Base-by-base conservation (phyloP, 2,888 invertebrate species). In the Tetropium fuscum region DNA sequence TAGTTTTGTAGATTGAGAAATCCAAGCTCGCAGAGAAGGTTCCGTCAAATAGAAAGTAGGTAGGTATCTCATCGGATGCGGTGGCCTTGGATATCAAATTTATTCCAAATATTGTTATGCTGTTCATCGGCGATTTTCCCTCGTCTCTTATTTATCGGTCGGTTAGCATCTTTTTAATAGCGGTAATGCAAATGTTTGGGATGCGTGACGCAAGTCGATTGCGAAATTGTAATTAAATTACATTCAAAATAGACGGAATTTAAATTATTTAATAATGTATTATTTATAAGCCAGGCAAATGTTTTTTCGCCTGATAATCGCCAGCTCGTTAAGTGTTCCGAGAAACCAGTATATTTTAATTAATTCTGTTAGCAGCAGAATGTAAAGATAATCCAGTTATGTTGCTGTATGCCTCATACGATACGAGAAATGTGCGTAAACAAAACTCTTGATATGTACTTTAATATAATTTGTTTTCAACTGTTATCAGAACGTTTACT, bases 261-360 rank as follows among this genome's bases (percentile, higher is more conserved):
- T 40, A 51, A 51, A 40, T 51, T 51, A 40, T 51, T 51, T 51
- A 40, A 40, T 25, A 16, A 51, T 51, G 40, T 27, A 51, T 51
- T 51, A 51, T 51, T 51, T 51, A 40, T 38, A 40, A 51, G 40
- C 38, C 18, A 5, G 6, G 11, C 38, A 11, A 40, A 40, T 27
- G 11, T 38, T 48, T 48, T 40, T 48, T 36, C 3, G 44, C 16
- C 27, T 44, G 16, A 44, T 44, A 44, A 44, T 44, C 44, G 44
- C 44, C 8, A n/a, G 25, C 25, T 15, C 27, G 27, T 16, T 44
- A 16, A 44, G 44, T 44, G 44, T 44, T 44, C 44, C 44, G 27
- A 44, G 44, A 44, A 41, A 27, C 44, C 8, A 15, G 25, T 27
- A 11, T 44, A n/a, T 44, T 15, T 44, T 27, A 27, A 44, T 44